Base-by-base conservation (phyloP, 2,888 invertebrate genomes). In the Glaucopsyche alexis region DNA sequence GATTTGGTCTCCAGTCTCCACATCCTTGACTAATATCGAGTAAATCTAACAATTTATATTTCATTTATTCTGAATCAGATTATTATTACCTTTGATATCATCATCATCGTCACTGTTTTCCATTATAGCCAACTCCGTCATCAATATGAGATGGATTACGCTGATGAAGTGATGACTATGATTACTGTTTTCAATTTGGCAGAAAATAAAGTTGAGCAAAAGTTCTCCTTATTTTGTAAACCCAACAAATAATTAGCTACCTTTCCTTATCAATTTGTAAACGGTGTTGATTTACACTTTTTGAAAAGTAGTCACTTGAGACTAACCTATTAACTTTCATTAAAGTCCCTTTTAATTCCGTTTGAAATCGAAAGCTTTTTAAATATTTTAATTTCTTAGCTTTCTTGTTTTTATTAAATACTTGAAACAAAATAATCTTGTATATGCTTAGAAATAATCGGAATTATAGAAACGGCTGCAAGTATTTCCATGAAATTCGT, bases 11-110 rank as follows among this genome's bases (percentile, higher is more conserved):
- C 78, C 64, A 79, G 13, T 85, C 1, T 76, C 78, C 64, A 79
- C 85, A 0, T 77, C 87, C 0, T 7, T 85, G 1, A 78, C 84
- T 0, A 79, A 78, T 2, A 79, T 90, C 14, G 88, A 89, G 90
- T 90, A 78, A 88, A 87, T 82, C 2, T 42, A 29, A 29, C 29
- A 29, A 29, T 29, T 29, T 29, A 29, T 29, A 29, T 0, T 29
- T 29, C 29, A 29, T 29, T 3, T 1, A 29, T 29, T 29, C 29
- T 29, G 4, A 29, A 29, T 29, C 29, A 29, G 29, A 29, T 29
- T 0, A 29, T 29, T 29, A 29, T 29, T 29, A 29, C 1, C 29
- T 29, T 2, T 29, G 29, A 29, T 29, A 29, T 29, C 1, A 29
- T 29, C 1, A 29, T 29, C 29, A 29, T 29, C 29, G 29, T 29